Percentiles rank a stretch among this genome's conserved stretches.
These are phyloP conservation scores for Manis javanica DNA, from an alignment of 2,797 vertebrate species.

Conservation along the genomic window DNA sequence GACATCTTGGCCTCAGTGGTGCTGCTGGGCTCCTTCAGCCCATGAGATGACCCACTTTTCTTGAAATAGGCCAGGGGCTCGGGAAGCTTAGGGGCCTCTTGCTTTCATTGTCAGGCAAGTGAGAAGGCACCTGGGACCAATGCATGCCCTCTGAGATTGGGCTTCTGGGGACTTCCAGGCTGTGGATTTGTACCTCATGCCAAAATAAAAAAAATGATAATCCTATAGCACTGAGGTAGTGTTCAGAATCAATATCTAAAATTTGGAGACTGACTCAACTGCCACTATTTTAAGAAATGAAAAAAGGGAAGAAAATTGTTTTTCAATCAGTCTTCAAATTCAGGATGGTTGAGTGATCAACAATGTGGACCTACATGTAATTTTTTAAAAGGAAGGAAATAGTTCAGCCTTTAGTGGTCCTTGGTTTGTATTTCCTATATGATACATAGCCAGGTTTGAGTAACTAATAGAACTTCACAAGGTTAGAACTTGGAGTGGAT, in stretches of 20 bases:
- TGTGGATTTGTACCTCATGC: background rate
- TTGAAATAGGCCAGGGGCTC: background rate
- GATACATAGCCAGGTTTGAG: background rate
- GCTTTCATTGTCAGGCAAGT: background rate
- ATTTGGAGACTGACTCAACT: background rate
- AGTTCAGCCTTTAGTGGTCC: background rate
- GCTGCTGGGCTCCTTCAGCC: background rate
- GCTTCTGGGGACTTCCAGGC: background rate
- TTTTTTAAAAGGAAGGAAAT: background rate
- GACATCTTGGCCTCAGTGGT: too few species aligned
- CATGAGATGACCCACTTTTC: background rate
- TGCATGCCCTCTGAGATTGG: accelerated
- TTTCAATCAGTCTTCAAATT: background rate
- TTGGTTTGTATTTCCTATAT: background rate
- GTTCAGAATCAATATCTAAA: background rate
- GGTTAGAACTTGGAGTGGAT: background rate
- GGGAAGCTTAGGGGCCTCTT: background rate
- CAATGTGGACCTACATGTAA: background rate
- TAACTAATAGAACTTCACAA: background rate
- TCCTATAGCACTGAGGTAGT: background rate
- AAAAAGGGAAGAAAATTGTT: background rate
- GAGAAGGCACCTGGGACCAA: background rate
- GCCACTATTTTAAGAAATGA: background rate
- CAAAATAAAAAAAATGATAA: background rate
- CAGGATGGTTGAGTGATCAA: background rate